Base-by-base conservation (phyloP, 2,797 vertebrate genomes). In the Cryptoblepharus egeriae region DNA sequence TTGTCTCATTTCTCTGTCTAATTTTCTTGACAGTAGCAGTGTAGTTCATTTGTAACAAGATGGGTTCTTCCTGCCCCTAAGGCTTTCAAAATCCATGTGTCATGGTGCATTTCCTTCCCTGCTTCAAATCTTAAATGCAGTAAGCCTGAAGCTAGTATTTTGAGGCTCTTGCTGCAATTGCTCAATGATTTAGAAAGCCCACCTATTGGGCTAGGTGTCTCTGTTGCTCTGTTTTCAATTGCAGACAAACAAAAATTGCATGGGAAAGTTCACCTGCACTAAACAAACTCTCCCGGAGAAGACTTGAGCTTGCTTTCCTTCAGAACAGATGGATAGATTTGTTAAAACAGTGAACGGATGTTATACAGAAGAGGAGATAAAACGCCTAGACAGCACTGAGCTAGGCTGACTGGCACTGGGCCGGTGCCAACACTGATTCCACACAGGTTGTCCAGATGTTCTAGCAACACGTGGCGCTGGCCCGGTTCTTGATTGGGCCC, bases 51-150 rank as follows among this genome's bases (percentile, higher is more conserved):
- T 82, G 22, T 78, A 75, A 87, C 77, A 60, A 32, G 85, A 88
- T 28, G 86, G 85, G 76, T 58, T 88, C 87, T 94, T 93, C 87
- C 88, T 77, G 93, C 45, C 88, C 91, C 89, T 82, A 63, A 88
- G 93, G 93, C 87, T 78, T 88, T 70, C 20, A 86, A 83, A 80
- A 83, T 84, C 86, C 83, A 65, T 85, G 84, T 92, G 91, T 91
- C 93, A 89, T 18, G 70, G 88, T 87, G 84, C 87, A 91, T 93
- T 94, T 94, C 90, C 90, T 84, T 81, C 58, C 67, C 71, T 0
- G 13, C 85, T 87, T 85, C 61, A 69, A 79, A 88, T 85, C 88
- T 92, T 82, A 86, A 85, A 83, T 81, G 80, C 37, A 1, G 83
- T 88, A 83, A 83, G 82, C 75, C 82, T 81, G 57, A 77, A 92